Percentiles rank a stretch among this genome's conserved stretches.
These are phyloP conservation scores for Salticus scenicus DNA, from an alignment of 2,888 invertebrate genomes.

Conservation along the genomic window DNA sequence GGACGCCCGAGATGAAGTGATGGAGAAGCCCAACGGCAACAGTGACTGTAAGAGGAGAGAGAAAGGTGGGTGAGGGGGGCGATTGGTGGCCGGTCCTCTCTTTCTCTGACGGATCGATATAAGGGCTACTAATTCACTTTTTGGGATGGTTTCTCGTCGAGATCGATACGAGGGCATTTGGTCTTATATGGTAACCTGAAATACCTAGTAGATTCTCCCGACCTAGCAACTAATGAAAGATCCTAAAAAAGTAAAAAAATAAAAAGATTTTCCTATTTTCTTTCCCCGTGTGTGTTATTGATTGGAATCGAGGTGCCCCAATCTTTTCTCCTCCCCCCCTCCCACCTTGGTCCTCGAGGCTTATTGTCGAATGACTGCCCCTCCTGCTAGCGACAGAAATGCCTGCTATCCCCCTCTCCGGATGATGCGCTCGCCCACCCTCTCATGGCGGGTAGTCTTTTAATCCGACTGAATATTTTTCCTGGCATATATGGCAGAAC, in stretches of 20 bases:
- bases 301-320: constrained; percentile 33
- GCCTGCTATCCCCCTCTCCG: constrained; percentile 31
- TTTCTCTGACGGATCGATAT: constrained; percentile 57
- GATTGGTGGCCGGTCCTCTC: no score
- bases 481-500: constrained; percentile 6
- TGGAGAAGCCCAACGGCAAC: constrained; percentile 60
- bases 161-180: constrained; percentile 43
- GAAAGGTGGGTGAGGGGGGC: constrained; percentile 5
- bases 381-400: constrained; percentile 9
- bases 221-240: constrained; percentile 46
- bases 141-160: constrained; percentile 44
- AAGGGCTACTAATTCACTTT: constrained; percentile 59
- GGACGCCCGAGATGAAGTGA: constrained; percentile 63
- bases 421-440: constrained; percentile 40
- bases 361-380: constrained; percentile 50
- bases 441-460: constrained; percentile 32
- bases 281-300: constrained; percentile 39
- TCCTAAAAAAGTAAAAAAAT: no score
- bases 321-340: constrained; percentile 22
- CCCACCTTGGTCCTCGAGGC: constrained; percentile 25
- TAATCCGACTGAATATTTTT: constrained; percentile 37
- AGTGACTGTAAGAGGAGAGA: constrained; percentile 29
- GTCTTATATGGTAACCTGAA: constrained; percentile 22
- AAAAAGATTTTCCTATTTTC: constrained; percentile 31
- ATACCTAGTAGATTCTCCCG: constrained; percentile 42